Percentiles rank a stretch among this genome's conserved stretches.
phyloP scores from a whole-genome alignment of 35 echinoderm and acorn worm species.

The Apostichopus californicus region DNA sequence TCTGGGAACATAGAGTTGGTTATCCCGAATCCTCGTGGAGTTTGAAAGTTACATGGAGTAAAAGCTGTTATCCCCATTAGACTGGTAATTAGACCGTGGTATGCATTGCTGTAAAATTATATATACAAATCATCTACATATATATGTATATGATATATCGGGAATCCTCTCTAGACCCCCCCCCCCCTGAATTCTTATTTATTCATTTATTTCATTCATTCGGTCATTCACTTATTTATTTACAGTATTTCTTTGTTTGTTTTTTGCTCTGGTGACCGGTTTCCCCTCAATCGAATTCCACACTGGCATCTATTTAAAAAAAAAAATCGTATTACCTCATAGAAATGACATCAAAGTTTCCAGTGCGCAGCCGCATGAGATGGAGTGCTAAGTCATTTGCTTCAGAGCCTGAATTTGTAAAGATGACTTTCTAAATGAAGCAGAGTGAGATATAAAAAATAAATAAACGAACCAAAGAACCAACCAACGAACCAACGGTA shows the following conservation, averaged over 20 bases:
- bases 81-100: conserved; percentile 46
- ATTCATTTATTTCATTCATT: too few species aligned
- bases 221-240: too few species aligned
- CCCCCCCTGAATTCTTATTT: too few species aligned
- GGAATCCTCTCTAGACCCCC: too few species aligned
- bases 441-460: conserved; percentile 1
- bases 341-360: conserved; percentile 69
- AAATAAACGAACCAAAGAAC: too few species aligned
- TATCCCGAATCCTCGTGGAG: conserved; percentile 29
- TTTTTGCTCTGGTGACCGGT: too few species aligned
- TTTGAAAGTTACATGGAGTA: conserved; percentile 23
- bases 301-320: not conserved
- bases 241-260: too few species aligned
- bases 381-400: conserved; percentile 88
- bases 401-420: conserved; percentile 87
- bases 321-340: conserved; percentile 56
- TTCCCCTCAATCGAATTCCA: too few species aligned
- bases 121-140: not conserved
- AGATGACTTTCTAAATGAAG: conserved; percentile 65
- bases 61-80: conserved; percentile 37
- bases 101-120: conserved; percentile 26
- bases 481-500: too few species aligned
- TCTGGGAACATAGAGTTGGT: conserved; percentile 19
- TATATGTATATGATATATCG: too few species aligned
- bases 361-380: conserved; percentile 75